Evolutionary conservation across 2,113 vertebrate genomes (phyloP).

Genomic region (Strix uralensis): DNA sequence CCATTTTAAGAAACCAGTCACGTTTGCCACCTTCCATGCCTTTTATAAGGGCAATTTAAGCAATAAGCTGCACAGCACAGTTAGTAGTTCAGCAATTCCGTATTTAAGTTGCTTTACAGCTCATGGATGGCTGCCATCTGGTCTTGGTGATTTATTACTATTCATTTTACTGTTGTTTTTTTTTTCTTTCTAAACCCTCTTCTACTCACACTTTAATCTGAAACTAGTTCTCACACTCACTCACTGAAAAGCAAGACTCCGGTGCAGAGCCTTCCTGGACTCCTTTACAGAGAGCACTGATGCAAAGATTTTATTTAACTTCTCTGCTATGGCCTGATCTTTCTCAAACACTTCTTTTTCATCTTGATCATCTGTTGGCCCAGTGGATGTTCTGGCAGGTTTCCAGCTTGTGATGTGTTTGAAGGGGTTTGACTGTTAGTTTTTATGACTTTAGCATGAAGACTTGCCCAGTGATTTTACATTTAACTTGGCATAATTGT

Average conservation of each 20-base stretch:
- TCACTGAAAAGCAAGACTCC: background rate
- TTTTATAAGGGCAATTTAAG: constrained; percentile 57
- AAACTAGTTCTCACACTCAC: background rate
- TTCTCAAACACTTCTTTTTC: background rate
- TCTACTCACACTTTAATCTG: background rate
- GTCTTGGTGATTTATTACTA: constrained; percentile 57
- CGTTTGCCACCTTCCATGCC: background rate
- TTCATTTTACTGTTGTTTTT: constrained; percentile 22
- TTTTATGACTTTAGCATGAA: background rate
- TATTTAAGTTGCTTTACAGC: constrained; percentile 54
- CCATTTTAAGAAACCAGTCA: constrained; percentile 16
- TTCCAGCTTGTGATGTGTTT: background rate
- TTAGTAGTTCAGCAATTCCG: background rate
- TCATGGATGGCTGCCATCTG: constrained; percentile 48
- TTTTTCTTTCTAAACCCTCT: background rate
- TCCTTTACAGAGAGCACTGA: background rate
- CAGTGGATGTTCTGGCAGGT: background rate
- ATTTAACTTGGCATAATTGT: background rate
- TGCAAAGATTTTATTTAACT: background rate
- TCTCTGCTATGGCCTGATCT: background rate
- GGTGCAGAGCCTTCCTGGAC: background rate
- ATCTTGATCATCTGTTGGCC: background rate
- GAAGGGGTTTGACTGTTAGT: background rate
- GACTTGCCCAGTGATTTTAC: background rate
- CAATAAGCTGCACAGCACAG: constrained; percentile 21